Percentiles rank a stretch among this genome's conserved stretches.
Conservation (phyloP, 1,140 invertebrate species). For the Drosophila parvula region DNA sequence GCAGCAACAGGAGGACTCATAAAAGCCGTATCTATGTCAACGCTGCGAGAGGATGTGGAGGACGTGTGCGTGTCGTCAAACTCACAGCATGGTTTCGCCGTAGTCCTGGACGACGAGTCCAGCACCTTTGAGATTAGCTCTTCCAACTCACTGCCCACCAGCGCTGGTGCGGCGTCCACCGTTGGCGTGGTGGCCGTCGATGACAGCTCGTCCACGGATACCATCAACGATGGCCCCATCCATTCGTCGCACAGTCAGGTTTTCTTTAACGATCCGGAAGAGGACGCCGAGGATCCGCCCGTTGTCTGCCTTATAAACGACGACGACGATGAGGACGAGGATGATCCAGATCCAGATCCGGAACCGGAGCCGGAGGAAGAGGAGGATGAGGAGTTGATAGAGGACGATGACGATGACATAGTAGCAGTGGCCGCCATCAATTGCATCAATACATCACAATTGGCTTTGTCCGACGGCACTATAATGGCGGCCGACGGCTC, state of each 20-base stretch:
- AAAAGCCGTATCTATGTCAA: conserved; percentile 72
- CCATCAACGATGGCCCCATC: conserved; percentile 51
- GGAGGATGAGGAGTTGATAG: conserved; percentile 52
- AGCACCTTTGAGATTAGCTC: conserved; percentile 81
- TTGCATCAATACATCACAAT: conserved; percentile 68
- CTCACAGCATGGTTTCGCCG: conserved; percentile 77
- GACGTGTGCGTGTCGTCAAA: conserved; percentile 72
- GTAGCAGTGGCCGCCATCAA: conserved; percentile 39
- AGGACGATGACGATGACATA: conserved; percentile 49
- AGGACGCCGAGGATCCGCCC: conserved; percentile 65
- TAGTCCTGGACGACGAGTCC: conserved; percentile 80
- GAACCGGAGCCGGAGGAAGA: conserved; percentile 50
- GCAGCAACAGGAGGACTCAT: conserved; percentile 8
- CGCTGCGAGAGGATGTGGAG: conserved; percentile 72
- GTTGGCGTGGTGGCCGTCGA: conserved; percentile 69
- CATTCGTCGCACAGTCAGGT: conserved; percentile 60
- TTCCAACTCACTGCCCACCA: conserved; percentile 75
- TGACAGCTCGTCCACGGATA: conserved; percentile 76
- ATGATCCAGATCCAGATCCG: conserved; percentile 24
- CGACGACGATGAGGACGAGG: conserved; percentile 46
- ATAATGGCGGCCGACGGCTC: conserved; percentile 73
- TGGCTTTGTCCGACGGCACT: conserved; percentile 58
- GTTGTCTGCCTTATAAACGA: conserved; percentile 73
- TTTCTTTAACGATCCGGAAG: conserved; percentile 60
- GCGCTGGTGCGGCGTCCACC: conserved; percentile 47